These are phyloP conservation scores for Akabosia matsudoensis DNA, from an alignment of 1,140 invertebrate species.

Conservation along the genomic window DNA sequence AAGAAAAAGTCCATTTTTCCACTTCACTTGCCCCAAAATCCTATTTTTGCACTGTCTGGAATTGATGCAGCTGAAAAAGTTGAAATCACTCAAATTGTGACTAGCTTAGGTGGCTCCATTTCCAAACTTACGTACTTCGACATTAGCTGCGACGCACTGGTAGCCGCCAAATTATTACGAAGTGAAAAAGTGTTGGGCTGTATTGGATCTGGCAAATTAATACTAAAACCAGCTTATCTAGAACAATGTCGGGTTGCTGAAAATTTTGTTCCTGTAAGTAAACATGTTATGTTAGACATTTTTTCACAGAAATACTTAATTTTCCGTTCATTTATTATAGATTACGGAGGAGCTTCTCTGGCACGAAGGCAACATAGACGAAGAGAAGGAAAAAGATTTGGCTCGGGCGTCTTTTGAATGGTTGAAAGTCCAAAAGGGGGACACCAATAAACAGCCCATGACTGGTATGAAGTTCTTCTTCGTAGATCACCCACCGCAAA, in stretches of 20 bases:
- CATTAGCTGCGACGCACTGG: neutral
- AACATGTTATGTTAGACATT: neutral
- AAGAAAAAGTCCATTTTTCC: neutral
- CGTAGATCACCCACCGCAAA: neutral
- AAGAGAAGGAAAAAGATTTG: neutral
- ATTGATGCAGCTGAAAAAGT: neutral
- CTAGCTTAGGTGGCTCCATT: neutral
- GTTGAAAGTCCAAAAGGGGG: neutral
- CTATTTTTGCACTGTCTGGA: neutral
- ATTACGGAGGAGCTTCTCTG: neutral
- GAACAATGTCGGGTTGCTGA: neutral
- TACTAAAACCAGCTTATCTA: constrained; percentile 2
- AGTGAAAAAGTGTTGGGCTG: constrained; percentile 29
- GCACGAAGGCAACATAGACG: neutral
- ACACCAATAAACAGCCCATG: neutral
- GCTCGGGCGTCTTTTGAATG: neutral
- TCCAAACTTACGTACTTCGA: neutral
- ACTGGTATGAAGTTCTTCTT: neutral
- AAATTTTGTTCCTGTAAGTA: constrained; percentile 6
- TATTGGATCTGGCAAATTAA: constrained; percentile 19
- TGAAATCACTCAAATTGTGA: neutral
- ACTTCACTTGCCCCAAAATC: neutral
- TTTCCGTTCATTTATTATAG: neutral
- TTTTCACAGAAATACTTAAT: no score
- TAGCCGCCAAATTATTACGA: constrained; percentile 14